Base-by-base conservation (phyloP, 2,797 vertebrate species). In the Rhodeus uyekii region DNA sequence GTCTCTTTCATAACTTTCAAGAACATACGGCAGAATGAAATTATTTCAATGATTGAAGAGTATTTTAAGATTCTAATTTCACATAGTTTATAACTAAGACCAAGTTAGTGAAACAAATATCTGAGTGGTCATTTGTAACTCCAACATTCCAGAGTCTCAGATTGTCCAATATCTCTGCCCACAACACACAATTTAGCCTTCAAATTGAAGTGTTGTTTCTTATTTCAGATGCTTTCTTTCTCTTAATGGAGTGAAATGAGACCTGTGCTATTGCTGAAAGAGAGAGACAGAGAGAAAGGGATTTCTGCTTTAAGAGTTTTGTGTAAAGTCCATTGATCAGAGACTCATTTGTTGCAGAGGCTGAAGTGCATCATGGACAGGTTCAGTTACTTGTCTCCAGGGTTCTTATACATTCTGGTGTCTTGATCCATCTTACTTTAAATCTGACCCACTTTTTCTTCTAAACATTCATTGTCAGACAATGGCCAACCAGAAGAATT, bases 341-440 rank as follows among this genome's bases (percentile, higher is more conserved):
- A 60, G 67, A 68, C 39, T 32, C 38, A 44, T 32, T 78, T 78
- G 79, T 85, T 78, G 72, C 36, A 38, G 61, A 24, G 61, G 39
- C 46, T 69, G 65, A 38, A 75, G 44, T 60, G 81, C 78, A 76
- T 42, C 75, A 19, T 13, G 16, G 36, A n/a, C 67, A 58, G 80
- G 79, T 85, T 81, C 36, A 79, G 76, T 86, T 86, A 84, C 87
- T 58, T 10, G 76, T 75, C 76, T 81, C 67, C 65, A 44, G 80
- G 24, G 82, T 61, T 39, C 27, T 46, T 81, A 53, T 78, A 38
- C 22, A 72, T 82, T 73, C 55, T 53, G 74, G 46, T 71, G 22
- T 78, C 42, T 77, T 42, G 53, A 75, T 42, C 24, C 78, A 69
- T 80, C 72, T 69, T 48, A 22, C 38, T 32, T 32, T 55, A 9